phyloP scores from a whole-genome alignment of 2,797 vertebrate species.

The Mastacembelus armatus region DNA sequence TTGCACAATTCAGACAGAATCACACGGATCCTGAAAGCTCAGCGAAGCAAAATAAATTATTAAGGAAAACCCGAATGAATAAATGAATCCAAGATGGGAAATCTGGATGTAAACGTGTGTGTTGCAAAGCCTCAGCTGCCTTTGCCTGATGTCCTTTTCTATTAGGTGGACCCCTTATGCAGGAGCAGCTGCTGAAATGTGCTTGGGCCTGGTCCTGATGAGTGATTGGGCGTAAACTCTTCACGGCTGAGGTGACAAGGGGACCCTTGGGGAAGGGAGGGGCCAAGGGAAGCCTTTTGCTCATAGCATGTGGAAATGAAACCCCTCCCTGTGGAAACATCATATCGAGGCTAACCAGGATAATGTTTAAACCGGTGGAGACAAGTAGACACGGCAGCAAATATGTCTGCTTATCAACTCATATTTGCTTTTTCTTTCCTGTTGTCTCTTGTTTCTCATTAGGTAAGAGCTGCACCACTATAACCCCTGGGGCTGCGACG shows the following conservation, averaged over 20 bases:
- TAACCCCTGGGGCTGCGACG: constrained; percentile 21
- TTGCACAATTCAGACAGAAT: constrained; percentile 18
- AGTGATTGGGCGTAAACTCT: constrained; percentile 83
- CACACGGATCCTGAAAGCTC: background rate
- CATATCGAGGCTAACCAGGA: constrained; percentile 43
- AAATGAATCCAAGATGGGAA: constrained; percentile 34
- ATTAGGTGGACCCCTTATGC: constrained; percentile 72
- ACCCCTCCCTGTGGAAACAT: constrained; percentile 33
- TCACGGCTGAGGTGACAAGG: constrained; percentile 78
- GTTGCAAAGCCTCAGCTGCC: constrained; percentile 79
- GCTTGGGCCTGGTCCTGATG: constrained; percentile 63
- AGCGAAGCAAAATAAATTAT: constrained; percentile 9
- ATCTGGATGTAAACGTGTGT: constrained; percentile 44
- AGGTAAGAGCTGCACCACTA: constrained; percentile 34
- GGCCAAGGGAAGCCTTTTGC: constrained; percentile 48
- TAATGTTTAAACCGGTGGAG: constrained; percentile 34
- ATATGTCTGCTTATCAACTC: constrained; percentile 42
- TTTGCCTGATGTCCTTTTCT: constrained; percentile 48
- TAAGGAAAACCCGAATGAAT: constrained; percentile 21
- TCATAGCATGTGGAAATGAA: constrained; percentile 58
- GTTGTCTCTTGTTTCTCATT: constrained; percentile 28
- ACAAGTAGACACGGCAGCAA: constrained; percentile 34
- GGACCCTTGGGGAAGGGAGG: constrained; percentile 62
- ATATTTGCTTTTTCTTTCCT: constrained; percentile 14
- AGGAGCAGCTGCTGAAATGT: constrained; percentile 81